Evolutionary conservation across 2,797 vertebrate species (phyloP), one percentile per base, ranked within the genome.

Genomic region (Spizella passerina): DNA sequence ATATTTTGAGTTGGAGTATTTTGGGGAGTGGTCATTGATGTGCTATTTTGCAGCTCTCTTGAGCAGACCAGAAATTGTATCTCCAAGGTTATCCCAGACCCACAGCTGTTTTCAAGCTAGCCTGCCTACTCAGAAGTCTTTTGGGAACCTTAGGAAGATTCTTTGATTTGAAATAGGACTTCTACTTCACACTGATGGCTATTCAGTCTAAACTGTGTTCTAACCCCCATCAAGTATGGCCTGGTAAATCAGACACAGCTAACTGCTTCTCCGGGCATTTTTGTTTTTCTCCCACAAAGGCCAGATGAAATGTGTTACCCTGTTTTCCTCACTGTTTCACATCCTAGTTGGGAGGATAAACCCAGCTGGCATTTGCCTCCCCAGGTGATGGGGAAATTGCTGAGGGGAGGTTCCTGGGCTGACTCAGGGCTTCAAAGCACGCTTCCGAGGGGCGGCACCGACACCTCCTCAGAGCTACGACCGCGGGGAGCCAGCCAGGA

Each of bases 391-490:
- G 10, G 26, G 17, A 14, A 9, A 4, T 39, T 2, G 1, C 5
- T 2, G 7, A 34, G 43, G 19, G 7, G 3, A n/a, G 29, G 30
- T 10, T 47, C 2, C 11, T 4, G 8, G 27, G 20, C 23, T 26
- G 29, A 10, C 13, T 5, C 2, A 1, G 10, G 6, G 11, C 6
- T 10, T 13, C 6, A 6, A 2, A 5, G 71, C 3, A 6, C 38
- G 3, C 3, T 46, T 39, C 5, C 4, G 3, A 17, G 20, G 5
- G 5, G 16, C 3, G 4, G 7, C 1, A 5, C 8, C 0, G 3
- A 3, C 5, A 11, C 1, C 1, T 43, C 10, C 8, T 50, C 22
- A 12, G 17, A 24, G 30, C 23, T 8, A 4, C 7, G 11, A 4
- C 2, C 4, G 1, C 3, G 18, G 10, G 12, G 29, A 26, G 4